phyloP scores from a whole-genome alignment of 2,797 vertebrate genomes.

The Ptychadena robeensis region DNA sequence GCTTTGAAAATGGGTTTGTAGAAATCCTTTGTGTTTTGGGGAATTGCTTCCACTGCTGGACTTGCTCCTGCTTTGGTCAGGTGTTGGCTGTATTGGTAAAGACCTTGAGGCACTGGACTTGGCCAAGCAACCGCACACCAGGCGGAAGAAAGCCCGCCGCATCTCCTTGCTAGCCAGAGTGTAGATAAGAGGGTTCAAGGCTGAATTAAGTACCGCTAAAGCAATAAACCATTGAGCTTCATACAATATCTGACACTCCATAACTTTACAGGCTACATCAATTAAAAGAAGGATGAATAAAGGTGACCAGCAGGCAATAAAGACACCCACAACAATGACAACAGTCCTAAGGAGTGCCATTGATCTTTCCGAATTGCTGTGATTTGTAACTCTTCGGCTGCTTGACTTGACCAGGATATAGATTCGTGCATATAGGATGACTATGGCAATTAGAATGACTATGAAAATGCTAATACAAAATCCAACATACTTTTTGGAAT shows the following conservation, averaged over 20 bases:
- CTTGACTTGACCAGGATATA: slow-evolving; percentile 92
- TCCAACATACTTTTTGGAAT: slow-evolving; percentile 90
- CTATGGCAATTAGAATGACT: slow-evolving; percentile 85
- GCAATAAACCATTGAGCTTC: slow-evolving; percentile 88
- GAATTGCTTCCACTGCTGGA: slow-evolving; percentile 88
- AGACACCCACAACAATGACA: slow-evolving; percentile 91
- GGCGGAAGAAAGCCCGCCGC: slow-evolving; percentile 87
- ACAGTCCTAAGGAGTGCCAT: slow-evolving; percentile 93
- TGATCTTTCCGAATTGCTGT: slow-evolving; percentile 87
- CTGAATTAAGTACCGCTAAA: slow-evolving; percentile 90
- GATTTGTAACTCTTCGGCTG: slow-evolving; percentile 88
- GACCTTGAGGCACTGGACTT: slow-evolving; percentile 69
- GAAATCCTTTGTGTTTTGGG: slow-evolving; percentile 77
- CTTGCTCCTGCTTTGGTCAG: slow-evolving; percentile 86
- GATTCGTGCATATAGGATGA: slow-evolving; percentile 89
- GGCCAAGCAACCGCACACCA: slow-evolving; percentile 82
- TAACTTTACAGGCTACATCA: slow-evolving; percentile 85
- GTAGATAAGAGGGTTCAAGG: slow-evolving; percentile 95
- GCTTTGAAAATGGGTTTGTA: slow-evolving; percentile 62
- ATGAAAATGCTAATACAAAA: slow-evolving; percentile 92
- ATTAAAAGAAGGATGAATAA: slow-evolving; percentile 89
- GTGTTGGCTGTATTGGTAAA: slow-evolving; percentile 75
- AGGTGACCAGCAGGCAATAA: slow-evolving; percentile 93
- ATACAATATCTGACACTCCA: slow-evolving; percentile 81
- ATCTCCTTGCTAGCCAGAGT: slow-evolving; percentile 95